Conservation (phyloP, 1,140 invertebrate species). For the Diabrotica virgifera region DNA sequence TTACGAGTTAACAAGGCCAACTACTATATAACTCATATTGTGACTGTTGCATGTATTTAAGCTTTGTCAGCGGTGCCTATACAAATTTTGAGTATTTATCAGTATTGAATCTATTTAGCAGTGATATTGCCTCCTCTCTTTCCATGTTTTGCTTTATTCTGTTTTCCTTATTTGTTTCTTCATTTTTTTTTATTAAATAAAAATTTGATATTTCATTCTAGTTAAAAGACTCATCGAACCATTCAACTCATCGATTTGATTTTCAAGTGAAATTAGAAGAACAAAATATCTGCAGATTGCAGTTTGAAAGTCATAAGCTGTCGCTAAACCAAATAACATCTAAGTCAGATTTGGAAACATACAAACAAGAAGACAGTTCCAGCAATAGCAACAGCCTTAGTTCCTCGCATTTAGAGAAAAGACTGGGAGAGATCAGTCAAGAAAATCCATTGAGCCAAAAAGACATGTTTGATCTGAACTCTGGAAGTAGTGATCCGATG, state of each 20-base stretch:
- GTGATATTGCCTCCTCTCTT: too few relatives aligned
- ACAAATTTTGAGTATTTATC: too few relatives aligned
- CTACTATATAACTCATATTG: too few relatives aligned
- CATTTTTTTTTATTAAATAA: too few relatives aligned
- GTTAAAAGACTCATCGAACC: not conserved
- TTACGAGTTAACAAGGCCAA: too few relatives aligned
- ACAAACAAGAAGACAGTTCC: slow-evolving; percentile 23
- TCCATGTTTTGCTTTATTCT: too few relatives aligned
- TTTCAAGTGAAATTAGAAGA: slow-evolving; percentile 8
- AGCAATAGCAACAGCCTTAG: slow-evolving; percentile 28
- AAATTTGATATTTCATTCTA: too few relatives aligned
- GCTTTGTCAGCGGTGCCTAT: too few relatives aligned
- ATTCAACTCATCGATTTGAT: slow-evolving; percentile 2
- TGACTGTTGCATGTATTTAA: too few relatives aligned
- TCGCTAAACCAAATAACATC: slow-evolving; percentile 15
- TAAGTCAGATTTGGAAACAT: slow-evolving; percentile 19
- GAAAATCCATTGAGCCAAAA: slow-evolving; percentile 10
- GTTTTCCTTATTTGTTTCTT: too few relatives aligned
- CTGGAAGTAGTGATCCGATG: slow-evolving; percentile 6
- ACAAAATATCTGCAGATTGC: slow-evolving; percentile 7
- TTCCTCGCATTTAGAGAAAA: slow-evolving; percentile 24
- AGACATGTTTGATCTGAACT: slow-evolving; percentile 4
- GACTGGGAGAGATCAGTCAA: slow-evolving; percentile 13
- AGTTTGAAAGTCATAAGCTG: slow-evolving; percentile 16
- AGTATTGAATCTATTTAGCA: too few relatives aligned